phyloP scores from a whole-genome alignment of 30 jellyfish, hydroid and myxozoan genomes.

The Turritopsis dohrnii region DNA sequence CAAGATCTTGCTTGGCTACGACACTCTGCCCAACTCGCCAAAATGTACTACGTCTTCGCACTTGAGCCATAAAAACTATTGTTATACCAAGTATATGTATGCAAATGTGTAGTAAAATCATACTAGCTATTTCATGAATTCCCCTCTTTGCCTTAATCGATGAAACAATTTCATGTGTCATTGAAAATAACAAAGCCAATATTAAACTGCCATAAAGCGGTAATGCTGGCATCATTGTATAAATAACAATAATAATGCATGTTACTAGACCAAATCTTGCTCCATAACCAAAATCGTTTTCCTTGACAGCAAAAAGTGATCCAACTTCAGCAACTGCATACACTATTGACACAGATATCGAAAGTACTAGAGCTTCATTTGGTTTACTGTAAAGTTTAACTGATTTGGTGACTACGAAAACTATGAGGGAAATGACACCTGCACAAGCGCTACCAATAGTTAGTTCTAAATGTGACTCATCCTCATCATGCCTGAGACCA shows the following conservation, averaged over 20 bases:
- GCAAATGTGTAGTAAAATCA: slow-evolving; percentile 66
- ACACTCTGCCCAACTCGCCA: slow-evolving; percentile 99
- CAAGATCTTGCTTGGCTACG: slow-evolving; percentile 94
- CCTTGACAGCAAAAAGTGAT: slow-evolving; percentile 54
- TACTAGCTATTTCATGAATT: slow-evolving; percentile 33
- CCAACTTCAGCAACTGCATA: slow-evolving; percentile 67
- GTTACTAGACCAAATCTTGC: slow-evolving; percentile 94
- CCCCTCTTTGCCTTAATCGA: slow-evolving; percentile 31
- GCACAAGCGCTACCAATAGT: slow-evolving; percentile 70
- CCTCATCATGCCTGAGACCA: slow-evolving; percentile 62
- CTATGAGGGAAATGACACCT: slow-evolving; percentile 42
- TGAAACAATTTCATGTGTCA: slow-evolving; percentile 82
- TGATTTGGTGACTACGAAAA: slow-evolving; percentile 65
- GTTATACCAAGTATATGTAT: slow-evolving; percentile 91
- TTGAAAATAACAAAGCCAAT: slow-evolving; percentile 63
- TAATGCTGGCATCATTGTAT: slow-evolving; percentile 95
- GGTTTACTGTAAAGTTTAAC: slow-evolving; percentile 79
- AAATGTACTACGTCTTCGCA: slow-evolving; percentile 85
- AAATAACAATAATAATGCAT: slow-evolving; percentile 64
- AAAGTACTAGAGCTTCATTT: slow-evolving; percentile 53
- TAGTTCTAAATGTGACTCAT: slow-evolving; percentile 40
- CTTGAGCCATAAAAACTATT: slow-evolving; percentile 95
- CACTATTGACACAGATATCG: slow-evolving; percentile 58
- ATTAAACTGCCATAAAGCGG: slow-evolving; percentile 86
- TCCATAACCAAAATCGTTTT: slow-evolving; percentile 61